These are phyloP conservation scores for Dryobates pubescens DNA, from an alignment of 2,797 vertebrate species.

Conservation along the genomic window DNA sequence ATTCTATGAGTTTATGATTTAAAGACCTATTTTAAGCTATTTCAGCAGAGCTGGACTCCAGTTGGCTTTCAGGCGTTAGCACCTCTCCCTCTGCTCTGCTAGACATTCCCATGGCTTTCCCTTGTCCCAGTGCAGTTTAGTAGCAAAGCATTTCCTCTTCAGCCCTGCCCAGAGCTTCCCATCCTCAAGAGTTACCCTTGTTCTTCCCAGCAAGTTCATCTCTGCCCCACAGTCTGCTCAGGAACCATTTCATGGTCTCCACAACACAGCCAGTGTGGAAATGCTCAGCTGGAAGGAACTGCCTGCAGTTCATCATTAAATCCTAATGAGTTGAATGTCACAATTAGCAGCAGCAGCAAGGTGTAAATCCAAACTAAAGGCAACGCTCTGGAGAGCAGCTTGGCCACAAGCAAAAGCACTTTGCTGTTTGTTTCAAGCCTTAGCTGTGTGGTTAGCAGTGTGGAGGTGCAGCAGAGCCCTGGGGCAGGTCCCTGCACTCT, in stretches of 20 bases:
- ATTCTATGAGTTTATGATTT: no score
- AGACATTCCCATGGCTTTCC: background rate
- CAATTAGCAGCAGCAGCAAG: conserved; percentile 46
- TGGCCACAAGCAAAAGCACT: background rate
- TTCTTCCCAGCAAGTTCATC: background rate
- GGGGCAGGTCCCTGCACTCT: background rate
- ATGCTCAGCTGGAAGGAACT: conserved; percentile 55
- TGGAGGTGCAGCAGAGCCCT: background rate
- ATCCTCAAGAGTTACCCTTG: background rate
- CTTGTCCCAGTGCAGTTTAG: background rate
- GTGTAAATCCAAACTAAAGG: conserved; percentile 32
- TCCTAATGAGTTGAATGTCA: conserved; percentile 19
- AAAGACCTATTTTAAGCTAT: background rate
- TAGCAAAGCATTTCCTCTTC: background rate
- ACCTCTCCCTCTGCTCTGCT: background rate
- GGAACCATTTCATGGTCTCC: conserved; percentile 6
- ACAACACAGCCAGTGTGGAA: conserved; percentile 20
- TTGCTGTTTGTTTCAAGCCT: background rate
- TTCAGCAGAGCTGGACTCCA: background rate
- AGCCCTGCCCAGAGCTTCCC: background rate
- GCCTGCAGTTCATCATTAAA: conserved; percentile 54
- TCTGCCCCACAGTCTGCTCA: background rate
- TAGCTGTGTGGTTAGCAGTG: background rate
- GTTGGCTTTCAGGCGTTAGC: background rate
- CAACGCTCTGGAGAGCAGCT: background rate